These are phyloP conservation scores for Neuroscelio doddi DNA, from an alignment of 2,888 invertebrate species.

Conservation along the genomic window DNA sequence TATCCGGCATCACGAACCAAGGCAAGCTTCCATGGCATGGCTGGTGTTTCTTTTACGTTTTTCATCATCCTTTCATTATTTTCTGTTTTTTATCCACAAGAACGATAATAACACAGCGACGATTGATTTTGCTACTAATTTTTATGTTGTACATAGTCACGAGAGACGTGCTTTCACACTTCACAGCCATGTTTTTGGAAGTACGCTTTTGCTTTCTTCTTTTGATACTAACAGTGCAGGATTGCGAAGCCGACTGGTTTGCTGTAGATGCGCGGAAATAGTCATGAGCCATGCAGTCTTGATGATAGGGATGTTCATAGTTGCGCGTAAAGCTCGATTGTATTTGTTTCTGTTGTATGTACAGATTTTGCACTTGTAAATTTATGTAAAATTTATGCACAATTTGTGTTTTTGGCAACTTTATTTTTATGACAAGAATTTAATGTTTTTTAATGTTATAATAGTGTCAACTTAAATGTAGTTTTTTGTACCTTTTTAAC, in stretches of 20 bases:
- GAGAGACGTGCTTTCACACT: slow-evolving; percentile 54
- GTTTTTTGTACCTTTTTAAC: too few relatives aligned
- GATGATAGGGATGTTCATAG: background rate
- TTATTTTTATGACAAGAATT: too few relatives aligned
- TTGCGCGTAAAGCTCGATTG: background rate
- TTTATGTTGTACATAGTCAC: slow-evolving; percentile 52
- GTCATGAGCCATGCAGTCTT: background rate
- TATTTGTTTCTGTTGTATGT: background rate
- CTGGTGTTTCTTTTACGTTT: slow-evolving; percentile 61
- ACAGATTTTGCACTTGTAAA: background rate
- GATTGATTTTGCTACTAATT: slow-evolving; percentile 47
- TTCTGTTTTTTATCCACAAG: slow-evolving; percentile 18
- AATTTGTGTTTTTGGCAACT: too few relatives aligned
- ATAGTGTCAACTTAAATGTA: too few relatives aligned
- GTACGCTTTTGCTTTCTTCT: slow-evolving; percentile 69
- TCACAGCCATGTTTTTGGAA: slow-evolving; percentile 72
- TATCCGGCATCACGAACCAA: slow-evolving; percentile 60
- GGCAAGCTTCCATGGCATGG: slow-evolving; percentile 73
- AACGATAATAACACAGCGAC: slow-evolving; percentile 35
- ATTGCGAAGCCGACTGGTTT: slow-evolving; percentile 11
- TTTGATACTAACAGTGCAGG: slow-evolving; percentile 52
- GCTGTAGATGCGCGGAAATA: slow-evolving; percentile 11
- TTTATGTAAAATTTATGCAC: background rate
- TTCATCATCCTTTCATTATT: slow-evolving; percentile 13
- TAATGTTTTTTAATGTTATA: too few relatives aligned